A percentile compares a stretch with the other conserved stretches of the same genome.
Evolutionary conservation across 64 coral and sea anemone genomes (phyloP).

Genomic region (Montipora cactus): DNA sequence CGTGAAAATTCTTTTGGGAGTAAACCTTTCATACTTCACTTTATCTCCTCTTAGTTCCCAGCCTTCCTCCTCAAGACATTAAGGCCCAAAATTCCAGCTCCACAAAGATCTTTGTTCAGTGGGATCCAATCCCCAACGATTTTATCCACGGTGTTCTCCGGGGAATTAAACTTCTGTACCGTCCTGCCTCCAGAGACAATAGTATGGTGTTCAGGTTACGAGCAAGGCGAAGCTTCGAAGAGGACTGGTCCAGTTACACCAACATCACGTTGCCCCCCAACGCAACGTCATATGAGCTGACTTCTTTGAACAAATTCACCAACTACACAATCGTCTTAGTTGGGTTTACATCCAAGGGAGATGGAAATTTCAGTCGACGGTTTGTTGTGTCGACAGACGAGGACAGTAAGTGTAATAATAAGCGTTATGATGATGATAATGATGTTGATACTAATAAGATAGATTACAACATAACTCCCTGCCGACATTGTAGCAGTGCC

Average conservation of each 20-base stretch:
- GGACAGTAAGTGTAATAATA: slow-evolving; percentile 49
- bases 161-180: slow-evolving; percentile 70
- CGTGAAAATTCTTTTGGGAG: too few species aligned
- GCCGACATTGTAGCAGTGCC: too few species aligned
- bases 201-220: slow-evolving; percentile 32
- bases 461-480: too few species aligned
- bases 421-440: too few species aligned
- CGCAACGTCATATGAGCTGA: slow-evolving; percentile 36
- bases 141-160: slow-evolving; percentile 67
- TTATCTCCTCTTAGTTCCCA: slow-evolving; percentile 58
- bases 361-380: slow-evolving; percentile 45
- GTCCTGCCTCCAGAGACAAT: background rate
- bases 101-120: slow-evolving; percentile 65
- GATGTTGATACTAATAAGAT: too few species aligned
- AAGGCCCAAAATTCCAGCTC: slow-evolving; percentile 65
- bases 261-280: slow-evolving; percentile 39
- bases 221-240: background rate
- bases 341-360: slow-evolving; percentile 79
- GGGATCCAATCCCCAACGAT: slow-evolving; percentile 76
- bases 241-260: slow-evolving; percentile 9
- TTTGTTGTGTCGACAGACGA: slow-evolving; percentile 71
- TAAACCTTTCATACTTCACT: background rate
- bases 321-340: slow-evolving; percentile 71
- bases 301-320: slow-evolving; percentile 59
- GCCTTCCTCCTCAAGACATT: slow-evolving; percentile 72